Evolutionary conservation across 2,888 invertebrate genomes (phyloP), one percentile per base, ranked within the genome.

Genomic region (Dysmachus trigonus): DNA sequence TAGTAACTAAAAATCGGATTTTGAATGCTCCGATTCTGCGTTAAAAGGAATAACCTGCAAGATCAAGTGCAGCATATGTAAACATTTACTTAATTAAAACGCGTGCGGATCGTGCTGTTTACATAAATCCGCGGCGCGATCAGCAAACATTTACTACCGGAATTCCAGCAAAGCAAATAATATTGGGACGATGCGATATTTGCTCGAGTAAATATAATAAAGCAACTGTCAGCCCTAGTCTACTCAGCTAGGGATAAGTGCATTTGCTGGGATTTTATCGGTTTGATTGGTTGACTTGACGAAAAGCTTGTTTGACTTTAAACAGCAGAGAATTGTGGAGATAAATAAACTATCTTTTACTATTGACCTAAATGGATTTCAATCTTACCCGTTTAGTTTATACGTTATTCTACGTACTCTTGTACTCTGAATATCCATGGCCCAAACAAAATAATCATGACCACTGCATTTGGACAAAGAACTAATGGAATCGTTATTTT

Each of bases 31-130:
- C 3, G 33, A 62, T 81, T 51, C 53, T 7, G 5, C 18, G 51
- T 22, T 62, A 53, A 53, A 81, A 81, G 62, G 30, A 47, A 13
- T 27, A 51, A 51, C 33, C 47, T 81, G 81, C 53, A 81, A 81
- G 81, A 81, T 81, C 81, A 81, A 81, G 81, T 81, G 81, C 81
- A 81, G 33, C 31, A 73, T 47, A 33, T 18, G 81, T 62, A 81
- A 81, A 81, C 81, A 81, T 53, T 81, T 81, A 53, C 81, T 81
- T 62, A 62, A 81, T 81, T 81, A 53, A 81, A 81, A 62, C 81
- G 81, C 81, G 81, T 81, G 35, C 73, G 27, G 71, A 62, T 22
- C 62, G 62, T 27, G 77, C 77, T 35, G 77, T 77, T 77, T 77
- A 31, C 77, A 47, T n/a, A n/a, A 77, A 77, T 77, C 77, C 13